phyloP scores from a whole-genome alignment of 2,888 invertebrate genomes.

The Onchidella celtica region DNA sequence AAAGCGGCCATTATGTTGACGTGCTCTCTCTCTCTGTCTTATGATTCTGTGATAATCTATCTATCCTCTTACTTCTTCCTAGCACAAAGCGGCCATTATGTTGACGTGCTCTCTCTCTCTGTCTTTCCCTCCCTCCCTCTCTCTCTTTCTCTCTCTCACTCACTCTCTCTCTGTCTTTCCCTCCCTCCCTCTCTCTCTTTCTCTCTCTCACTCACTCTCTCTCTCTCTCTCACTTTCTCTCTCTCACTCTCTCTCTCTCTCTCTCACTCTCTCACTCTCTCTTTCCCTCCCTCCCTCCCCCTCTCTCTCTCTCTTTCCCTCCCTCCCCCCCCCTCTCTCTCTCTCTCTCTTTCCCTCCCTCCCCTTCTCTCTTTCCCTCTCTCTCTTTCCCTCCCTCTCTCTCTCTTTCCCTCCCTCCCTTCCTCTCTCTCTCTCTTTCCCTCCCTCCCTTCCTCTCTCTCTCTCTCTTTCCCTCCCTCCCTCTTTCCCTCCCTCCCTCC shows the following conservation, averaged over 20 bases:
- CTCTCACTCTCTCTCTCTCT: not conserved
- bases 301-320: slow-evolving; percentile 6
- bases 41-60: too few relatives aligned
- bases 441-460: not conserved
- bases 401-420: slow-evolving; percentile 29
- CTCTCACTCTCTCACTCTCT: not conserved
- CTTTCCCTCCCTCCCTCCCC: not conserved
- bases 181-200: slow-evolving; percentile 18
- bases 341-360: not conserved
- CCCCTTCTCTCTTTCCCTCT: not conserved
- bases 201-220: not conserved
- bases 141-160: not conserved
- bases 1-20: too few relatives aligned
- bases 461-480: not conserved
- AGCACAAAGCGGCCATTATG: too few relatives aligned
- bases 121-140: not conserved
- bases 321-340: not conserved
- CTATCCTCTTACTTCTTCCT: too few relatives aligned
- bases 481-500: not conserved
- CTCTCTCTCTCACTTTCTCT: not conserved
- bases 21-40: too few relatives aligned
- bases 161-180: not conserved
- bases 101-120: slow-evolving; percentile 6
- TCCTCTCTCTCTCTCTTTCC: not conserved
- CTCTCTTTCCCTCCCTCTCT: too few relatives aligned